Evolutionary conservation across 2,797 vertebrate genomes (phyloP).

Genomic region (Acipenser transmontanus): DNA sequence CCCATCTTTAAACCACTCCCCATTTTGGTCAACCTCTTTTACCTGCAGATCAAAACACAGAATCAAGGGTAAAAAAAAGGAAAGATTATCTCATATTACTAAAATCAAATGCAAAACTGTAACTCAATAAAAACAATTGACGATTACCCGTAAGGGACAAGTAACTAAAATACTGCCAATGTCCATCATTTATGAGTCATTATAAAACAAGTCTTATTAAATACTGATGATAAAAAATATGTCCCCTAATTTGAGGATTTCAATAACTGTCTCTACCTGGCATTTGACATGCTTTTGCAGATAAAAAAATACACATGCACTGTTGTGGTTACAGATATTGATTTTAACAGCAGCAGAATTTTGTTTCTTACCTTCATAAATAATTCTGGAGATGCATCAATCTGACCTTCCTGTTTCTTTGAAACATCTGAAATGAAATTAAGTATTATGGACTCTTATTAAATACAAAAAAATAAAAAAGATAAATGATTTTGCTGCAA

Average conservation of each 20-base stretch:
- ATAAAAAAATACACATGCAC: neutral
- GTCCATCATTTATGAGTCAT: too few species aligned
- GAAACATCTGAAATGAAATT: constrained; percentile 67
- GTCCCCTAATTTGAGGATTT: neutral
- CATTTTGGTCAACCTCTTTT: constrained; percentile 86
- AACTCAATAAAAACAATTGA: too few species aligned
- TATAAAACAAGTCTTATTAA: too few species aligned
- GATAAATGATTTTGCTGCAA: too few species aligned
- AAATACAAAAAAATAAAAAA: constrained; percentile 13
- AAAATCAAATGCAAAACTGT: too few species aligned
- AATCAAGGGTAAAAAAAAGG: neutral
- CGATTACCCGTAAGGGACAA: too few species aligned
- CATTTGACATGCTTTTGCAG: neutral
- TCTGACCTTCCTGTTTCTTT: constrained; percentile 88
- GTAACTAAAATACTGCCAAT: too few species aligned
- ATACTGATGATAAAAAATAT: too few species aligned
- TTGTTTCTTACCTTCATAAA: constrained; percentile 81
- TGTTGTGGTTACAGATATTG: neutral
- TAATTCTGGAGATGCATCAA: constrained; percentile 79
- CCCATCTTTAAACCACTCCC: constrained; percentile 93
- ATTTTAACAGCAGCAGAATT: constrained; percentile 12
- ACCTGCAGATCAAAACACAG: constrained; percentile 54
- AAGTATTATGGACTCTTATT: too few species aligned
- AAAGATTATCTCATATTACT: neutral
- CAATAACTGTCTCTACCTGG: neutral